Evolutionary conservation across 2,113 vertebrate species (phyloP).

Genomic region (Apteryx mantelli): DNA sequence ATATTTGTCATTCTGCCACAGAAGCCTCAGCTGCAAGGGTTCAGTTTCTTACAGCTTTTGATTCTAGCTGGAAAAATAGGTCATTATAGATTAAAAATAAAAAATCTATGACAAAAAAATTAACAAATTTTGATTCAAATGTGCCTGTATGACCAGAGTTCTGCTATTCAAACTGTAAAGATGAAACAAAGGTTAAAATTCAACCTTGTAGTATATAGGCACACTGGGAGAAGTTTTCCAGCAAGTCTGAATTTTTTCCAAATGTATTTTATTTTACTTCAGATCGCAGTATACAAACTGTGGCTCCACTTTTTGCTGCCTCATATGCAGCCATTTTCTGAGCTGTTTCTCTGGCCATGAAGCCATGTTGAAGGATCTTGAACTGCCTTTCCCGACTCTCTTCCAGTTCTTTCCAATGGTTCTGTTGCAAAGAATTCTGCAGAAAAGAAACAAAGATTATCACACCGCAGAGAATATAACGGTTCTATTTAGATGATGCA

Average conservation of each 20-base stretch:
- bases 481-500: not conserved
- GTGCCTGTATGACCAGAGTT: not conserved
- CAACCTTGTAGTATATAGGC: not conserved
- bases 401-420: conserved; percentile 80
- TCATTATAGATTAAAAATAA: not conserved
- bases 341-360: conserved; percentile 27
- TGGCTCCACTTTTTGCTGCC: conserved; percentile 33
- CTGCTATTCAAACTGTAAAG: not conserved
- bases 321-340: not conserved
- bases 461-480: not conserved
- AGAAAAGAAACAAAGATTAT: not conserved
- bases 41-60: not conserved
- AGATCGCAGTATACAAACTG: conserved; percentile 15
- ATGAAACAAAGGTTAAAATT: not conserved
- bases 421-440: conserved; percentile 59
- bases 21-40: not conserved
- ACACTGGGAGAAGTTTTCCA: not conserved
- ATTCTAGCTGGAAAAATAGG: not conserved
- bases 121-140: not conserved
- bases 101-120: not conserved
- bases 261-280: conserved; percentile 28
- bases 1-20: not conserved
- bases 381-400: conserved; percentile 70
- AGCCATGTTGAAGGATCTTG: conserved; percentile 46
- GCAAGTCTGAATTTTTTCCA: not conserved